Base-by-base conservation (phyloP, 1,140 invertebrate genomes). In the Ladona fulva region DNA sequence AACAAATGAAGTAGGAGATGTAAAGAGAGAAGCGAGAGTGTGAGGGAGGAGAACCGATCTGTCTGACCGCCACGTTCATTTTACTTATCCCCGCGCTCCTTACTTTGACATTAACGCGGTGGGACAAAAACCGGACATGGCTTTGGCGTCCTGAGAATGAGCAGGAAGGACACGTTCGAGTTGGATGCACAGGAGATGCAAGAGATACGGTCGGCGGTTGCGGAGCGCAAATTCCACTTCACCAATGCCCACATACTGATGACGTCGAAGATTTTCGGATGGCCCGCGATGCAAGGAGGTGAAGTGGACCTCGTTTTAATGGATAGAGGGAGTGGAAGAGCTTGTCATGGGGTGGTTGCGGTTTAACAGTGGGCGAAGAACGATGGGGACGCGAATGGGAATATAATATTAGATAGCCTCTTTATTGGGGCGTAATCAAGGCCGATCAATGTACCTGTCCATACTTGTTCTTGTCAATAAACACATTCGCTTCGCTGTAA, bases 141-240 rank as follows among this genome's bases (percentile, higher is more conserved):
- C 44, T 52, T 52, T 52, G 10, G 44, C 14, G 52, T 66, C 52
- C 52, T 12, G 12, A 66, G 52, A 66, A 22, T 66, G 52, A 66
- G 52, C 52, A 66, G 14, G 14, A 22, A 19, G n/a, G 52, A 22
- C 52, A 22, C n/a, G 52, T 66, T 66, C 52, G 52, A 66, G 16
- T 66, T 66, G 52, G 52, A 66, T 66, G 52, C 52, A 66, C 52
- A 66, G 3, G 52, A 66, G 52, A 66, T 66, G 52, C 52, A 66
- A 22, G 12, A 66, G 52, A 66, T 66, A 66, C n/a, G 29, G 29
- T 37, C 29, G 3, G 12, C 16, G 14, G 10, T 10, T 11, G 19
- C 44, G 44, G 44, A 11, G 44, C 44, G 19, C 10, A 52, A 52
- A 52, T 52, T 52, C 44, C 44, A 52, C 19, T 52, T 52, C 44